phyloP scores from a whole-genome alignment of 2,113 vertebrate species.

The Blennius ocellaris region DNA sequence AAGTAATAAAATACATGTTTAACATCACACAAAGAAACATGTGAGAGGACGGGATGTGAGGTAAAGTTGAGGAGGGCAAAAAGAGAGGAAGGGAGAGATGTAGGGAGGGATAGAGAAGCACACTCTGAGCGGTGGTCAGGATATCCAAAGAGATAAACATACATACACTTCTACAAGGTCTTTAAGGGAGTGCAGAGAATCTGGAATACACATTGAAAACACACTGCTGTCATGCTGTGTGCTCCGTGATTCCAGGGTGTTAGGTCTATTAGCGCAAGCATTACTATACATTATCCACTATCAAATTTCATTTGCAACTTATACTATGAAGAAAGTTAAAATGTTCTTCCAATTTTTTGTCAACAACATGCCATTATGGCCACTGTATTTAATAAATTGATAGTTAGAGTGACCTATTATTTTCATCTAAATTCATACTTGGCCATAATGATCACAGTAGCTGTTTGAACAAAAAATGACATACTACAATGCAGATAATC shows the following conservation, averaged over 20 bases:
- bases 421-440: slow-evolving; percentile 56
- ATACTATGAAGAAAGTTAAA: slow-evolving; percentile 10
- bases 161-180: slow-evolving; percentile 71
- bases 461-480: slow-evolving; percentile 1
- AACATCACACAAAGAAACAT: slow-evolving; percentile 12
- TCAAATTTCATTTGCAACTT: slow-evolving; percentile 25
- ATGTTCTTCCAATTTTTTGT: slow-evolving; percentile 14
- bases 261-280: slow-evolving; percentile 36
- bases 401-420: slow-evolving; percentile 68
- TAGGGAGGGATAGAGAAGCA: slow-evolving; percentile 75
- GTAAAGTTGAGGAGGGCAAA: slow-evolving; percentile 59
- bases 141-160: slow-evolving; percentile 69
- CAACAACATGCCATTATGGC: slow-evolving; percentile 18
- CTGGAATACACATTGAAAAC: slow-evolving; percentile 64
- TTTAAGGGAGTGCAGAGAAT: slow-evolving; percentile 65
- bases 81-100: slow-evolving; percentile 70
- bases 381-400: slow-evolving; percentile 27
- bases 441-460: slow-evolving; percentile 36
- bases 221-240: slow-evolving; percentile 60
- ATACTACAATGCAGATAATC: background rate
- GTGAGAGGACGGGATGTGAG: slow-evolving; percentile 55
- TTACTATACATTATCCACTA: slow-evolving; percentile 36
- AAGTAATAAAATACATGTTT: slow-evolving; percentile 1
- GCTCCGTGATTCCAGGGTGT: slow-evolving; percentile 63
- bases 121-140: slow-evolving; percentile 77